phyloP scores from a whole-genome alignment of 2,113 vertebrate genomes.

The Python bivittatus region DNA sequence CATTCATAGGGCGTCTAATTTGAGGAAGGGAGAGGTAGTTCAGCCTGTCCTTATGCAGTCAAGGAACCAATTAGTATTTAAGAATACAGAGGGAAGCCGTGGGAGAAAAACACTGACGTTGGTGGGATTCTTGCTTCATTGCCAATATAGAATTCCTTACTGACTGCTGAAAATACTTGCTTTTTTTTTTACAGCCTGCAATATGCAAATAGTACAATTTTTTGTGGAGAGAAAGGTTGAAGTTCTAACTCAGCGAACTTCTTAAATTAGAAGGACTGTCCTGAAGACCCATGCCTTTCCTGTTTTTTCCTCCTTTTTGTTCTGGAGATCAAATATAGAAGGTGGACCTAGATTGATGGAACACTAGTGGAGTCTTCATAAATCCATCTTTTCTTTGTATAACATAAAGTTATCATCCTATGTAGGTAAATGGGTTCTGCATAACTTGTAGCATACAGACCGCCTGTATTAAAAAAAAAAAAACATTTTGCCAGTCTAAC shows the following conservation, averaged over 20 bases:
- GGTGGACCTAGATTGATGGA: neutral
- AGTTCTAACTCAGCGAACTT: neutral
- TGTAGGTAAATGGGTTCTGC: neutral
- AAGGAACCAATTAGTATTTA: neutral
- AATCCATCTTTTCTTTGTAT: neutral
- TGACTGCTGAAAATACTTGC: neutral
- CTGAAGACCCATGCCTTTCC: neutral
- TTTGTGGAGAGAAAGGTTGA: neutral
- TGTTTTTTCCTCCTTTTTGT: neutral
- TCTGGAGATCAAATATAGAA: neutral
- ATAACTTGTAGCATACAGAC: neutral
- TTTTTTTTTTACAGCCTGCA: neutral
- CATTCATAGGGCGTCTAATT: neutral
- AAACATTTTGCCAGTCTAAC: neutral
- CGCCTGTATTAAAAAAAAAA: neutral
- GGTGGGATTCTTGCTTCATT: neutral
- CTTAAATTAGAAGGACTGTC: neutral
- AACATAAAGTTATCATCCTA: neutral
- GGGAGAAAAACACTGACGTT: neutral
- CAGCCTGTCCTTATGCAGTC: neutral
- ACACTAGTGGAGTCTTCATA: neutral
- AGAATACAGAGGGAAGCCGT: neutral
- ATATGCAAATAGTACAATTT: neutral
- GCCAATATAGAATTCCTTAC: neutral
- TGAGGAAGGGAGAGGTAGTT: neutral